Conservation (phyloP, 2,797 vertebrate genomes). For the Mormyrus hasselquistii region DNA sequence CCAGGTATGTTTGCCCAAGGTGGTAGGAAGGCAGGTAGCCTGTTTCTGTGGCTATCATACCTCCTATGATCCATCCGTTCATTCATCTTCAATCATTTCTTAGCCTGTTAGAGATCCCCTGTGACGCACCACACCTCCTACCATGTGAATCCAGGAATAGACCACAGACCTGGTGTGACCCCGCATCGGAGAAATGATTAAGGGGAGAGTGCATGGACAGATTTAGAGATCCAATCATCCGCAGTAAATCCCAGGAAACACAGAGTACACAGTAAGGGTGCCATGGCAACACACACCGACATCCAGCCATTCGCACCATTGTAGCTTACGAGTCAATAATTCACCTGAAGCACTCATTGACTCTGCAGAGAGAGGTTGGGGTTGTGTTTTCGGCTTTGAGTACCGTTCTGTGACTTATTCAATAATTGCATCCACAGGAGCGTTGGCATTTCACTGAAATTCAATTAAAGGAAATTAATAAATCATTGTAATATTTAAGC, state of each 20-base stretch:
- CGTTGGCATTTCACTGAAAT: neutral
- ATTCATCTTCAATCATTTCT: neutral
- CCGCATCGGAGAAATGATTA: neutral
- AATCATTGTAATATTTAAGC: neutral
- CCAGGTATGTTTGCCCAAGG: conserved; percentile 54
- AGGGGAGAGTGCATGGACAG: neutral
- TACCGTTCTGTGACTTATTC: neutral
- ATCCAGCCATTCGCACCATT: neutral
- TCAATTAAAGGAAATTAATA: neutral
- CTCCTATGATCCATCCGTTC: neutral
- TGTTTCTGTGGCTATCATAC: neutral
- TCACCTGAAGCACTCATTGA: neutral
- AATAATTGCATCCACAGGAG: neutral
- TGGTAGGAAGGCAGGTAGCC: conserved; percentile 28
- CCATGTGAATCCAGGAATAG: neutral
- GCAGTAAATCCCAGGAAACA: neutral
- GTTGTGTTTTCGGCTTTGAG: neutral
- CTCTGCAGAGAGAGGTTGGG: neutral
- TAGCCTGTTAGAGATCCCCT: neutral
- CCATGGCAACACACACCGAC: neutral
- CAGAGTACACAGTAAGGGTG: neutral
- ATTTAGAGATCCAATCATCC: neutral
- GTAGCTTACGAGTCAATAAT: neutral
- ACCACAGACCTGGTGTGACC: neutral
- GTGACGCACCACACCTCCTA: neutral